Evolutionary conservation across 2,797 vertebrate genomes (phyloP).

Genomic region (Amblyraja radiata): DNA sequence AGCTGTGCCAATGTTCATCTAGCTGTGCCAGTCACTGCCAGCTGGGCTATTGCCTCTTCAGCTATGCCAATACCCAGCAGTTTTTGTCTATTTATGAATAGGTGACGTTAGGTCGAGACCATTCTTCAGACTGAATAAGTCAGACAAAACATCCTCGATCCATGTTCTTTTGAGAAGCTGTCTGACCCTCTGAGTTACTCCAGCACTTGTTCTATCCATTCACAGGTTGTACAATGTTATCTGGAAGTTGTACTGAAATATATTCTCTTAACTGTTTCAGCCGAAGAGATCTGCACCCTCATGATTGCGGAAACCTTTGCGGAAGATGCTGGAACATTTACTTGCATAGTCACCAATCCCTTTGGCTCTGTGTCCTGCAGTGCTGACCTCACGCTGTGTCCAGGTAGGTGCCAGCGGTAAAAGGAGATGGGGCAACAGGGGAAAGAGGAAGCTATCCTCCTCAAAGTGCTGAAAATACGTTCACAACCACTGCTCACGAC

Average conservation of each 20-base stretch:
- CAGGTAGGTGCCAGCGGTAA: constrained; percentile 50
- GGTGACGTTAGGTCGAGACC: too few relatives aligned
- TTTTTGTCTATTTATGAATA: too few relatives aligned
- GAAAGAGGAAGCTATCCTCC: background rate
- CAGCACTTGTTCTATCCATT: background rate
- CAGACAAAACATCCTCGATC: too few relatives aligned
- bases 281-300: constrained; percentile 95
- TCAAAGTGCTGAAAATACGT: background rate
- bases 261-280: background rate
- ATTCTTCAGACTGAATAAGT: too few relatives aligned
- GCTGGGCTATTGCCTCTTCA: too few relatives aligned
- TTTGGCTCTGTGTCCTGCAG: constrained; percentile 72
- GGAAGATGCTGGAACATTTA: constrained; percentile 86
- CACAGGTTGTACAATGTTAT: background rate
- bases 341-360: constrained; percentile 76
- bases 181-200: too few relatives aligned
- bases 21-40: too few relatives aligned
- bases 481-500: too few relatives aligned
- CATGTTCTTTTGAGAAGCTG: too few relatives aligned
- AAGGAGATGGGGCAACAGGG: too few relatives aligned
- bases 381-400: constrained; percentile 68
- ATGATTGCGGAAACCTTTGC: constrained; percentile 94
- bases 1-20: too few relatives aligned
- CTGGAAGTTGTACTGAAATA: background rate
- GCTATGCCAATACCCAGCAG: too few relatives aligned